Percentiles rank a stretch among this genome's conserved stretches.
phyloP scores from a whole-genome alignment of 2,113 vertebrate species.

The Sprattus sprattus region DNA sequence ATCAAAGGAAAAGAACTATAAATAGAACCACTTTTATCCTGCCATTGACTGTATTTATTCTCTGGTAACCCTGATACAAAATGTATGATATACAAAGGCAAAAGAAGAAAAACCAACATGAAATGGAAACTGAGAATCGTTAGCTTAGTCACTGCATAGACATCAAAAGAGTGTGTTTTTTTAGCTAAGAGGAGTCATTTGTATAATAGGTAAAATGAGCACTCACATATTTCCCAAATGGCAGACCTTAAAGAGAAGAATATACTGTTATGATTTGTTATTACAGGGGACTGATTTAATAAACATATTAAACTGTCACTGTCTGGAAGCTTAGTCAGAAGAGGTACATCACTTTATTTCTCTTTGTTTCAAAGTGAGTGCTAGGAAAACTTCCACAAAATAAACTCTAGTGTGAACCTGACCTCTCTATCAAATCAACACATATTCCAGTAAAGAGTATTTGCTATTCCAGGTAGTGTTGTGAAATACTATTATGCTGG shows the following conservation, averaged over 20 bases:
- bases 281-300: not conserved
- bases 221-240: constrained; percentile 44
- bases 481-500: not conserved
- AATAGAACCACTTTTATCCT: too few species aligned
- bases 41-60: too few species aligned
- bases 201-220: not conserved
- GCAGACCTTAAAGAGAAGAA: constrained; percentile 41
- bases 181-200: not conserved
- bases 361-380: not conserved
- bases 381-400: not conserved
- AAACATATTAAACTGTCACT: not conserved
- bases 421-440: not conserved
- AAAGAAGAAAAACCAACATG: too few species aligned
- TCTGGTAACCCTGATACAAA: too few species aligned
- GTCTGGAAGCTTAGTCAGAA: not conserved
- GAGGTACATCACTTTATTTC: not conserved
- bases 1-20: not conserved
- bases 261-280: not conserved
- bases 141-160: too few species aligned
- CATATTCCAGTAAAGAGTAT: not conserved
- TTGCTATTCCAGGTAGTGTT: not conserved
- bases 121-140: too few species aligned
- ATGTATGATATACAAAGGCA: too few species aligned
- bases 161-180: too few species aligned
- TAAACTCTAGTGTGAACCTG: not conserved